Base-by-base conservation (phyloP, 2,113 vertebrate species). In the Sturnira hondurensis region DNA sequence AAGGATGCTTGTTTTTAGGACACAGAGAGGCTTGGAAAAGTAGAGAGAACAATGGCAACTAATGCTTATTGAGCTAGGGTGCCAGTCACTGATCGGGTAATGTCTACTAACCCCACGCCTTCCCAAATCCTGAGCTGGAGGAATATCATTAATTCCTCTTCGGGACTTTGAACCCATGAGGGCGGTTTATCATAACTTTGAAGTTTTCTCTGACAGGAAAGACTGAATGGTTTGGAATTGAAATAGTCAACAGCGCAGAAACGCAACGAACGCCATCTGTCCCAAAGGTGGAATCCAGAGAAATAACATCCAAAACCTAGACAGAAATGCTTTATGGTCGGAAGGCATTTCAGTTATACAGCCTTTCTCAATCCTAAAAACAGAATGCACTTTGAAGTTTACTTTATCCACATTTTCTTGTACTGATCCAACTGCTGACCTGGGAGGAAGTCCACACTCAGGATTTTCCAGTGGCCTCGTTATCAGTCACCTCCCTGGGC, bases 121-220 rank as follows among this genome's bases (percentile, higher is more conserved):
- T 68, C 73, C 80, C 47, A 22, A 28, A 78, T 33, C 45, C 31
- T 24, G 13, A 93, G 67, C 54, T 1, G 7, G 31, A 85, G 76
- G 81, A 92, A 15, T 22, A 28, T 54, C 76, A n/a, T 14, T 28
- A 52, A 82, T 63, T 86, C 43, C 77, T 88, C 76, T 86, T 50
- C 41, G 68, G 26, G n/a, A 20, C 43, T 50, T 33, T 36, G 15
- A 52, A 33, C 20, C 20, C 17, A 93, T 14, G 2, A 94, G 0
- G 47, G 38, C 43, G 5, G 56, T 80, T 45, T 63, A 31, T 52
- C 9, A 14, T 74, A 17, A 16, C 26, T 47, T 14, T 52, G 43
- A 95, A 96, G 95, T 36, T 96, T 95, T 82, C 84, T 93, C 41
- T 68, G 33, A n/a, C 38, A 92, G 93, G 86, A 97, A 97, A 81